A percentile compares a stretch with the other conserved stretches of the same genome.
phyloP scores from a whole-genome alignment of 2,113 vertebrate species.

The Macrotis lagotis region DNA sequence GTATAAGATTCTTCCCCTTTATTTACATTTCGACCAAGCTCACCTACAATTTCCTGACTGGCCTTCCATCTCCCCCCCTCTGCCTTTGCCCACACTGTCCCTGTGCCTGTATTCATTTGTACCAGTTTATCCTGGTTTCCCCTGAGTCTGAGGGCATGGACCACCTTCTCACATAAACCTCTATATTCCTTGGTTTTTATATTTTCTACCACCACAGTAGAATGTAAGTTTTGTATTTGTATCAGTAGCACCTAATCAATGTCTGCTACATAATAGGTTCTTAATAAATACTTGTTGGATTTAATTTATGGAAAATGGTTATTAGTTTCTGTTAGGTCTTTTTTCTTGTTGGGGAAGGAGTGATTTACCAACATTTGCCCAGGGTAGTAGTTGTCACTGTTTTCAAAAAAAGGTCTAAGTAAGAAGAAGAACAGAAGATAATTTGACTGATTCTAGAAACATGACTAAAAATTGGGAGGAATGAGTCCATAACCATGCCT shows the following conservation, averaged over 20 bases:
- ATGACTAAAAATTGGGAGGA: not conserved
- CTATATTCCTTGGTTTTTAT: not conserved
- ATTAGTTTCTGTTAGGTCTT: not conserved
- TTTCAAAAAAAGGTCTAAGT: not conserved
- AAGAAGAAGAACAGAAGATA: constrained; percentile 19
- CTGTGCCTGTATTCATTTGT: not conserved
- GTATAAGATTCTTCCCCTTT: not conserved
- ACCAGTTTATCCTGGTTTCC: not conserved
- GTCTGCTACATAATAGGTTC: not conserved
- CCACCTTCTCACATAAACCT: not conserved
- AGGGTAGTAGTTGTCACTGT: not conserved
- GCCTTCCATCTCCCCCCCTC: not conserved
- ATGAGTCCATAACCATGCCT: constrained; percentile 22
- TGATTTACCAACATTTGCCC: constrained; percentile 29
- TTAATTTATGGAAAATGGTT: not conserved
- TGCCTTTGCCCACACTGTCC: not conserved
- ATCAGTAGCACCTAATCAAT: not conserved
- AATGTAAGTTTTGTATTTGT: not conserved
- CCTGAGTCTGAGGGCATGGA: not conserved
- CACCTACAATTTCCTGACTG: not conserved
- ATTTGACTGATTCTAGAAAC: not conserved
- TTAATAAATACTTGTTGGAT: constrained; percentile 19
- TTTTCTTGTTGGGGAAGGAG: not conserved
- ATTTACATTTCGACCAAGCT: not conserved
- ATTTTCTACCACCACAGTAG: not conserved